Evolutionary conservation across 2,888 invertebrate species (phyloP).

Genomic region (Trichogramma evanescens): DNA sequence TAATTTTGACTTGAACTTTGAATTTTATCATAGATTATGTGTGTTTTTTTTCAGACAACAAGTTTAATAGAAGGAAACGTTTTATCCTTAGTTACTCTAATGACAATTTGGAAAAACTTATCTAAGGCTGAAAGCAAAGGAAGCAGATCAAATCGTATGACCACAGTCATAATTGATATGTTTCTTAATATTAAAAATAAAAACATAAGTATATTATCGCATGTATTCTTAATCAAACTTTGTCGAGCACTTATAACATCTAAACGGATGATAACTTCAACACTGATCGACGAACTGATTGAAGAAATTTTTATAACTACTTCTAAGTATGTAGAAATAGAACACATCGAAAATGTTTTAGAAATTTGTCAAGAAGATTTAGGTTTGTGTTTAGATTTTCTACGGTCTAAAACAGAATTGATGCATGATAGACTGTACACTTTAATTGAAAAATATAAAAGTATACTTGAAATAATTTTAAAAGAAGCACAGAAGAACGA

Average conservation of each 20-base stretch:
- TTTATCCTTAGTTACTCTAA: conserved; percentile 24
- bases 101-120: conserved; percentile 34
- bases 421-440: conserved; percentile 33
- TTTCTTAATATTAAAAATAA: conserved; percentile 24
- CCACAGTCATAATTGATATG: conserved; percentile 26
- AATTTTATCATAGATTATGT: not conserved
- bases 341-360: conserved; percentile 9
- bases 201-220: conserved; percentile 19
- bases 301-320: too few relatives aligned
- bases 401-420: conserved; percentile 30
- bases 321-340: not conserved
- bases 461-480: conserved; percentile 27
- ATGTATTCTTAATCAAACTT: conserved; percentile 12
- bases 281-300: too few relatives aligned
- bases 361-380: conserved; percentile 30
- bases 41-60: conserved; percentile 24
- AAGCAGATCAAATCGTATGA: conserved; percentile 29
- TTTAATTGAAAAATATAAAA: conserved; percentile 33
- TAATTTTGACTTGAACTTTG: conserved; percentile 8
- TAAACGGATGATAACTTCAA: conserved; percentile 14
- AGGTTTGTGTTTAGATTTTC: conserved; percentile 29
- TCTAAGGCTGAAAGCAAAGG: conserved; percentile 30
- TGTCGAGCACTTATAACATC: conserved; percentile 10
- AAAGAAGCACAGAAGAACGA: conserved; percentile 26
- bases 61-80: conserved; percentile 22